A percentile compares a stretch with the other conserved stretches of the same genome.
Conservation (phyloP, 2,888 invertebrate species). For the Drosophila infuscata region DNA sequence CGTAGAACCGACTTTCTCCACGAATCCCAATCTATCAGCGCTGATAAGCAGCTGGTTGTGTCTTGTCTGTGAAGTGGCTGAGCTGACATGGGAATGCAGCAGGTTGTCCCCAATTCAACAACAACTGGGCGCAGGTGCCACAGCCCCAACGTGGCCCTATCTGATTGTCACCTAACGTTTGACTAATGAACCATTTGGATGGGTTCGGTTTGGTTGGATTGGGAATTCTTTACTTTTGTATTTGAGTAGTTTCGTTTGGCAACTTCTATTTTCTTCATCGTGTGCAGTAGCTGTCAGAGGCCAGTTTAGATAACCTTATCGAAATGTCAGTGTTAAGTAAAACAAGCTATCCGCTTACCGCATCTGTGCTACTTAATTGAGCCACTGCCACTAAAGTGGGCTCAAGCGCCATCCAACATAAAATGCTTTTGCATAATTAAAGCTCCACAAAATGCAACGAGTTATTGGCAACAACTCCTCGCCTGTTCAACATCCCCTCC, state of each 20-base stretch:
- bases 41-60: slow-evolving; percentile 55
- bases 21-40: slow-evolving; percentile 51
- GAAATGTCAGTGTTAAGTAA: slow-evolving; percentile 58
- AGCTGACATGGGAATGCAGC: slow-evolving; percentile 65
- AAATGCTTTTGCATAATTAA: slow-evolving; percentile 60
- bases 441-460: slow-evolving; percentile 36
- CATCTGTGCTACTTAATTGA: slow-evolving; percentile 75
- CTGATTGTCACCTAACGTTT: slow-evolving; percentile 78
- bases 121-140: slow-evolving; percentile 36
- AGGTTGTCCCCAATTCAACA: slow-evolving; percentile 68
- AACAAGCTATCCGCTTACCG: slow-evolving; percentile 64
- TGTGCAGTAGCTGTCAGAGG: slow-evolving; percentile 60
- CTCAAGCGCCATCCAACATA: slow-evolving; percentile 21
- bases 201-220: not conserved
- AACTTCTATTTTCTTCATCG: slow-evolving; percentile 36
- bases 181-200: slow-evolving; percentile 70
- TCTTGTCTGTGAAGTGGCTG: slow-evolving; percentile 21
- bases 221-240: slow-evolving; percentile 31
- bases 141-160: slow-evolving; percentile 48
- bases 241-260: slow-evolving; percentile 22
- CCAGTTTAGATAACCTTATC: slow-evolving; percentile 69
- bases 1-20: slow-evolving; percentile 47
- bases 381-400: slow-evolving; percentile 46
- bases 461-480: slow-evolving; percentile 19
- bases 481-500: not conserved